Base-by-base conservation (phyloP, 2,113 vertebrate species). In the Lycaon pictus region DNA sequence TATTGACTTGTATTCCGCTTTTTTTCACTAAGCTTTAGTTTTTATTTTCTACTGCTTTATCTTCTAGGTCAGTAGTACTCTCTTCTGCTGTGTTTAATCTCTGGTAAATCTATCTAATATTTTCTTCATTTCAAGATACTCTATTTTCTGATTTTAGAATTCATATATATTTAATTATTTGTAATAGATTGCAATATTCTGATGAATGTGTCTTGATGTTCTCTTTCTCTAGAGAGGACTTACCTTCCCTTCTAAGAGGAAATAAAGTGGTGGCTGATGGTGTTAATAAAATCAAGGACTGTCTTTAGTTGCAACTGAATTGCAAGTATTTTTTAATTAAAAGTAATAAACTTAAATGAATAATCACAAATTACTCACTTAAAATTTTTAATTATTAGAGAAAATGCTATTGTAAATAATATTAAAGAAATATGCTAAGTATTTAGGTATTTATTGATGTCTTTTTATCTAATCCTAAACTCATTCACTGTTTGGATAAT, bases 31-130 rank as follows among this genome's bases (percentile, higher is more conserved):
- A 90, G 16, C 48, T 60, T 65, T 67, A 69, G 27, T 90, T 4
- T 4, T 48, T 80, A 80, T 89, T 95, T n/a, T 90, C 80, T 86
- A 90, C 48, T 71, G 27, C 27, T 79, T 35, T 93, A 58, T 82
- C 22, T 69, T 67, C 71, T 94, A 53, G 65, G 72, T 90, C 15
- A 88, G 37, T 62, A 74, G 32, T 92, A 35, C 3, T 74, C 7
- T 80, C 0, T 82, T 94, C n/a, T 93, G 13, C 43, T 87, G 35
- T 86, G n/a, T 90, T 86, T 56, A 95, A 37, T 69, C 19, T 53
- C 90, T 93, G 80, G 5, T 83, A 69, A 95, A 16, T 56, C 37
- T 20, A 88, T 63, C 13, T 72, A 79, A 63, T 88, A 11, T 86
- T 62, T 32, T 87, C 32, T 86, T 76, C 48, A 88, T 91, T 87